These are phyloP conservation scores for Yoshiicerus persimilis DNA, from an alignment of 1,140 invertebrate genomes.

Conservation along the genomic window DNA sequence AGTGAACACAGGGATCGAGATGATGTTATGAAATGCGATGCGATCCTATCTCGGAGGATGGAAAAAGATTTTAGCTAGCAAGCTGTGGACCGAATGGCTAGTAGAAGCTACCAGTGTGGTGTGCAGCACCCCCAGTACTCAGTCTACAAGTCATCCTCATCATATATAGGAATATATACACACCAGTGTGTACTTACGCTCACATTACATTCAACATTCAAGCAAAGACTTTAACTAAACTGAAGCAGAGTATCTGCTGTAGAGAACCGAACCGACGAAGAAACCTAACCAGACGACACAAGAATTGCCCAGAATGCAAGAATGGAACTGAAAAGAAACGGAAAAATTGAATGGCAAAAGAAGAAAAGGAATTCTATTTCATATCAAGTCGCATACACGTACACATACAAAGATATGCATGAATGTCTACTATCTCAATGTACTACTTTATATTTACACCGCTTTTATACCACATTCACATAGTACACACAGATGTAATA, in stretches of 20 bases:
- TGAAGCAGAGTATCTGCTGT: background rate
- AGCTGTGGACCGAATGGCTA: background rate
- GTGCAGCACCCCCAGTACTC: too few relatives aligned
- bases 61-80: background rate
- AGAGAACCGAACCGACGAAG: background rate
- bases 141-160: too few relatives aligned
- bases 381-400: background rate
- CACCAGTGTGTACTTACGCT: background rate
- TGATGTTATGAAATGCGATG: background rate
- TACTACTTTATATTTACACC: background rate
- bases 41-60: background rate
- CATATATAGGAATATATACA: background rate
- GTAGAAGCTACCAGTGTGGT: background rate
- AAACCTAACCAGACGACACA: background rate
- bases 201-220: background rate
- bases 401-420: background rate
- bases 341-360: conserved; percentile 1
- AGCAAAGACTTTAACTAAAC: background rate
- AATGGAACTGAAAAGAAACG: background rate
- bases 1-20: conserved; percentile 18
- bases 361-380: conserved; percentile 17
- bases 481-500: background rate
- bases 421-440: background rate
- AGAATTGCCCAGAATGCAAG: background rate
- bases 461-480: background rate